phyloP scores from a whole-genome alignment of 2,113 vertebrate species.

The Clupea harengus region DNA sequence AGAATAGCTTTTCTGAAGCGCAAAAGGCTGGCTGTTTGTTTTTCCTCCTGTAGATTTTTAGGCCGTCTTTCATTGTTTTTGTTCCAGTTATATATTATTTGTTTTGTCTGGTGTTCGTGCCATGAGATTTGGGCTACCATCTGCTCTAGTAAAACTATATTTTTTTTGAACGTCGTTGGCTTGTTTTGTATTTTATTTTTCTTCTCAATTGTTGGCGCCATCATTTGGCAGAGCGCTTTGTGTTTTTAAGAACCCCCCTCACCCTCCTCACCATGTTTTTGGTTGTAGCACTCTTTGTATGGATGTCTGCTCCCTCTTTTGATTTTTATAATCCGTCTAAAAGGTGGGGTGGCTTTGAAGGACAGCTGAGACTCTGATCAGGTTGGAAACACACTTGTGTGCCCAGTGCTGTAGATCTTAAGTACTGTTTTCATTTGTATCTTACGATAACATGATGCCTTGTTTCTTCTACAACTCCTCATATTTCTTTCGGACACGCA shows the following conservation, averaged over 20 bases:
- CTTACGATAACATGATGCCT: not conserved
- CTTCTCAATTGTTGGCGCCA: not conserved
- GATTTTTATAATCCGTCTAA: not conserved
- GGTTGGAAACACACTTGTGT: not conserved
- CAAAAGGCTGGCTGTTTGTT: not conserved
- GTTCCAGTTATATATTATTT: not conserved
- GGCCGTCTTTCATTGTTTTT: not conserved
- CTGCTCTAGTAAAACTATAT: not conserved
- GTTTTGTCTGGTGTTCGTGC: constrained; percentile 21
- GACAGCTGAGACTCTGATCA: not conserved
- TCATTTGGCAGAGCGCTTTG: not conserved
- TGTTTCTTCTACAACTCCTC: not conserved
- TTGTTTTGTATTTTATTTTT: not conserved
- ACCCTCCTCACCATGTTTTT: not conserved
- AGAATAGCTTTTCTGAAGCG: not conserved
- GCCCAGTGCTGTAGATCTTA: constrained; percentile 10
- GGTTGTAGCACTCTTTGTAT: not conserved
- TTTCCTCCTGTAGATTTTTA: not conserved
- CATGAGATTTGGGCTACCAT: constrained; percentile 31
- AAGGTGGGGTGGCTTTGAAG: not conserved
- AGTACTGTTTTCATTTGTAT: not conserved
- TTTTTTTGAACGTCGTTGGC: not conserved
- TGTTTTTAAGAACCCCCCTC: not conserved
- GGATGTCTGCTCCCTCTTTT: not conserved
- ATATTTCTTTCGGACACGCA: not conserved